These are phyloP conservation scores for Labrus mixtus DNA, from an alignment of 2,113 vertebrate species.

Conservation along the genomic window DNA sequence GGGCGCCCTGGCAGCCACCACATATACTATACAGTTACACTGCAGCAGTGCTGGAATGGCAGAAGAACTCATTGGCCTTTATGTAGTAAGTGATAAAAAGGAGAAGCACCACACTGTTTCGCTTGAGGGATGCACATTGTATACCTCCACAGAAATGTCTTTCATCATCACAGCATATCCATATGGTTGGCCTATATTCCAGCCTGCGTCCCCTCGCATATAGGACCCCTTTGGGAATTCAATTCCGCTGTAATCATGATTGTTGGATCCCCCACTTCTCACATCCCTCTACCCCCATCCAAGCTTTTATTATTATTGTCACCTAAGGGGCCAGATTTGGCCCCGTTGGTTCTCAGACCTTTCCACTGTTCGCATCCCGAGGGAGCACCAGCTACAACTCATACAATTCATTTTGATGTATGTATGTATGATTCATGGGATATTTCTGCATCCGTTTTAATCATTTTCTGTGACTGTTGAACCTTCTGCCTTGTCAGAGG, in stretches of 20 bases:
- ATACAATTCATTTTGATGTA: conserved; percentile 17
- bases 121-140: conserved; percentile 55
- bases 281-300: conserved; percentile 11
- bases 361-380: conserved; percentile 13
- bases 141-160: conserved; percentile 39
- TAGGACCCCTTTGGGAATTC: conserved; percentile 65
- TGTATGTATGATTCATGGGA: conserved; percentile 19
- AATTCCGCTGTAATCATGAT: conserved; percentile 55
- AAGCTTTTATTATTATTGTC: conserved; percentile 62
- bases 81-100: conserved; percentile 23
- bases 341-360: conserved; percentile 52
- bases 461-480: neutral
- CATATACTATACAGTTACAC: conserved; percentile 25
- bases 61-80: conserved; percentile 62
- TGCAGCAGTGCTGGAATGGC: conserved; percentile 43
- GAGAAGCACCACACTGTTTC: conserved; percentile 39
- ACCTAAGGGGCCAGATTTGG: conserved; percentile 56
- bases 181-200: conserved; percentile 69
- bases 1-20: conserved; percentile 19
- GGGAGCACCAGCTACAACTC: conserved; percentile 24
- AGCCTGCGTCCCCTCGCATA: conserved; percentile 50
- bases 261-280: conserved; percentile 10
- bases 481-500: neutral
- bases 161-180: conserved; percentile 66
- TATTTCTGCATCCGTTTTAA: conserved; percentile 26